Evolutionary conservation across 2,888 invertebrate species (phyloP).

Genomic region (Drosophila yooni): DNA sequence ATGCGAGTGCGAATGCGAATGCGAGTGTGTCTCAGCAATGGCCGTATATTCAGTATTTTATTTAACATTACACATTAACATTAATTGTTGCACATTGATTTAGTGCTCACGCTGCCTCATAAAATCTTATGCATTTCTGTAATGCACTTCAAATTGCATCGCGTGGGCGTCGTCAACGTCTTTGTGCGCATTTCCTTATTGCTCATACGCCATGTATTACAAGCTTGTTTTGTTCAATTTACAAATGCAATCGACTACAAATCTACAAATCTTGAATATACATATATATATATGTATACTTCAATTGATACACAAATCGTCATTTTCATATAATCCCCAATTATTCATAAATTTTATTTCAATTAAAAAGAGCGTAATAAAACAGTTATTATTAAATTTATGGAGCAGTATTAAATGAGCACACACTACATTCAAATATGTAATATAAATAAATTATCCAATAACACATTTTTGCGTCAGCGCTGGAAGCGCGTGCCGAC

Average conservation of each 20-base stretch:
- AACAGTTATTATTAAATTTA: neutral
- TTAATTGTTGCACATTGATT: constrained; percentile 72
- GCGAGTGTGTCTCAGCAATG: constrained; percentile 11
- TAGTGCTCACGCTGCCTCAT: constrained; percentile 59
- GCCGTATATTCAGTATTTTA: constrained; percentile 63
- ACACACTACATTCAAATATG: neutral
- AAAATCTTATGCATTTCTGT: constrained; percentile 50
- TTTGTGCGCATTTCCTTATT: constrained; percentile 67
- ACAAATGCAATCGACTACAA: constrained; percentile 15
- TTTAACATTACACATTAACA: constrained; percentile 61
- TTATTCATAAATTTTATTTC: neutral
- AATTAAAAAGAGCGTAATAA: neutral
- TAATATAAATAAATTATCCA: neutral
- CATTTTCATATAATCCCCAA: neutral
- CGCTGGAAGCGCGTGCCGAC: neutral
- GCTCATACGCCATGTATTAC: constrained; percentile 64
- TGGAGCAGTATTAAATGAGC: neutral
- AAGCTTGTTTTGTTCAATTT: constrained; percentile 12
- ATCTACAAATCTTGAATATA: neutral
- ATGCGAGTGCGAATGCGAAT: neutral
- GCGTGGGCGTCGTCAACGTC: constrained; percentile 54
- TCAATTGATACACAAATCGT: constrained; percentile 1
- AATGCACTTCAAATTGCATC: constrained; percentile 36
- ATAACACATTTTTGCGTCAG: neutral
- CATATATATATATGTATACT: neutral